Evolutionary conservation across 2,113 vertebrate species (phyloP).

Genomic region (Serinus canaria): DNA sequence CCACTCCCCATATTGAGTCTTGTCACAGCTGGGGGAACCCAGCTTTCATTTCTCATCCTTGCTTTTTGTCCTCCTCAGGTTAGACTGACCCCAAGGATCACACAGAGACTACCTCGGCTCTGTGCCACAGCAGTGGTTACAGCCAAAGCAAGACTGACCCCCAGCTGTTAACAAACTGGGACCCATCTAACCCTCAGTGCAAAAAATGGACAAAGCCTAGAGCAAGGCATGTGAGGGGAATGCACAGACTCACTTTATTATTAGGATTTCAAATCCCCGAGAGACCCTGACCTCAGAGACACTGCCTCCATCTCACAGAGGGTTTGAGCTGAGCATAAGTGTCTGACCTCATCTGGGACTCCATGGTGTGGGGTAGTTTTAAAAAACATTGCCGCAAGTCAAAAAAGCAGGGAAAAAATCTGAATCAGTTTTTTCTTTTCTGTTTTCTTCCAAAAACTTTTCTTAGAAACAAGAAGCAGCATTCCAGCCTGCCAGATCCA

Average conservation of each 20-base stretch:
- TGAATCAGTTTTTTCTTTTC: neutral
- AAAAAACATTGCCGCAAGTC: neutral
- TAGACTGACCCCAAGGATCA: neutral
- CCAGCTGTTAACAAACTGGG: neutral
- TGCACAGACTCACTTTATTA: neutral
- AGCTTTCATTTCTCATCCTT: neutral
- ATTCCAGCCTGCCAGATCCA: neutral
- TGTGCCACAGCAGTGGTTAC: accelerated
- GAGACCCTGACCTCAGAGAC: neutral
- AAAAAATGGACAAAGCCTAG: neutral
- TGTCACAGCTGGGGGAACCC: accelerated
- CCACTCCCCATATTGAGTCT: accelerated
- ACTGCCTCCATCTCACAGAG: neutral
- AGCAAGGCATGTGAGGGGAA: neutral
- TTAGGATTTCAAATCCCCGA: neutral
- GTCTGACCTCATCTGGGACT: neutral
- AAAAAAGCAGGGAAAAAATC: neutral
- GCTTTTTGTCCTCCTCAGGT: neutral
- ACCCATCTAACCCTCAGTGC: neutral
- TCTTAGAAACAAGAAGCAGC: neutral
- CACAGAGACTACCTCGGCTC: accelerated
- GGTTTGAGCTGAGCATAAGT: neutral
- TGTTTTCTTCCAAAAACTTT: neutral
- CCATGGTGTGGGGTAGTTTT: neutral
- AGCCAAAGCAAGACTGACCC: neutral